Evolutionary conservation across 1,140 invertebrate genomes (phyloP), one percentile per base, ranked within the genome.

Genomic region (Pogonognathellus flavescens): DNA sequence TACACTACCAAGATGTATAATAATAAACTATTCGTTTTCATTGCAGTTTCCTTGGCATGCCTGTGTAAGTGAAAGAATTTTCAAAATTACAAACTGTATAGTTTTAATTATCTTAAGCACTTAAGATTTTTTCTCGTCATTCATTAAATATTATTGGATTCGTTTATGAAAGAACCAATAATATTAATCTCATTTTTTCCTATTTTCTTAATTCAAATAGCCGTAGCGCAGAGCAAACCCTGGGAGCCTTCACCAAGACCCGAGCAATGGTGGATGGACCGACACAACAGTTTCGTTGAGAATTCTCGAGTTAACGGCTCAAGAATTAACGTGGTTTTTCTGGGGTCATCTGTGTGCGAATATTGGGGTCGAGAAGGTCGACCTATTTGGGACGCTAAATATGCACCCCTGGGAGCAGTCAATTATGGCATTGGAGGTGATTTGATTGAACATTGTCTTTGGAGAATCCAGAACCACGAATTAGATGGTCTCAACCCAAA

Each of bases 401-500:
- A 85, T 41, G 60, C 20, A 31, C 86, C 86, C 1, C 57, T 87
- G 6, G 86, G 86, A 1, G 83, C 86, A 11, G 80, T 93, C 14
- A 93, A 93, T 87, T 93, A 93, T 90, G 92, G 93, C 70, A 92
- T 93, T 85, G 91, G 91, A 53, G 92, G 92, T 18, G 93, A 93
- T 89, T 90, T 91, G 85, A 93, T 92, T 2, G 91, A 93, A 88
- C 90, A 93, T 90, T 90, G 93, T 22, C 89, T 93, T 8, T 93
- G 93, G 93, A 89, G 93, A 72, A 89, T 93, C 11, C 86, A 90
- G 50, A 92, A 93, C 90, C 93, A 93, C 84, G 93, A 93, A 89
- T 84, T 93, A 55, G 92, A 93, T 52, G 88, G 89, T 14, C 25
- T 84, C 41, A 88, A 90, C 85, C 93, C 93, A 4, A 93, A 93